Evolutionary conservation across 2,888 invertebrate species (phyloP).

Genomic region (Xylota segnis): DNA sequence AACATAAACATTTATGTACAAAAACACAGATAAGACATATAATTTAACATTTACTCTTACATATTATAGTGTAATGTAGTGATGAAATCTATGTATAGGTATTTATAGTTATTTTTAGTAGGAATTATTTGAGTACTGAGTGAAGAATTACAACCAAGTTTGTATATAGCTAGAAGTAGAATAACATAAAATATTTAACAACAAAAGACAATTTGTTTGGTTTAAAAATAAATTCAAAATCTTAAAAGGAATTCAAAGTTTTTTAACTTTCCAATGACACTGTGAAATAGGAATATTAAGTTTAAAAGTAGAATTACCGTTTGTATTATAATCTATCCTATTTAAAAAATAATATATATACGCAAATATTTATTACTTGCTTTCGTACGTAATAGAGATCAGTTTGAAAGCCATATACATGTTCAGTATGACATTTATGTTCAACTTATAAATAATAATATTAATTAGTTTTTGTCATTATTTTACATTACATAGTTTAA

Average conservation of each 20-base stretch:
- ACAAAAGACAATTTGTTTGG: constrained; percentile 13
- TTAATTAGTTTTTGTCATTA: constrained; percentile 11
- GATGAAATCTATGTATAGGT: constrained; percentile 20
- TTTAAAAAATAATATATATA: constrained; percentile 57
- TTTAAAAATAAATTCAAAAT: constrained; percentile 1
- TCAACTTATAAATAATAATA: constrained; percentile 48
- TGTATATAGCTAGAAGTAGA: constrained; percentile 16
- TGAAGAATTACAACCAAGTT: constrained; percentile 67
- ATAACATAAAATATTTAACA: constrained; percentile 29
- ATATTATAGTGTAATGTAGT: constrained; percentile 28
- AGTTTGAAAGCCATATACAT: constrained; percentile 72
- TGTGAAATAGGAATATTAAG: constrained; percentile 60
- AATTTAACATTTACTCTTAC: constrained; percentile 59
- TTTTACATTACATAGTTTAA: constrained; percentile 5
- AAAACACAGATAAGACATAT: constrained; percentile 60
- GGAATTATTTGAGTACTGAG: constrained; percentile 57
- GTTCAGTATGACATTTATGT: constrained; percentile 49
- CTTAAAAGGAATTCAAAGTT: neutral
- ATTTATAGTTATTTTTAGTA: constrained; percentile 39
- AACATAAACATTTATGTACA: constrained; percentile 71
- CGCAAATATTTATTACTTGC: constrained; percentile 66
- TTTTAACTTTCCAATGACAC: neutral
- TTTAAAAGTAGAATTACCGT: constrained; percentile 60
- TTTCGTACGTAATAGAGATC: constrained; percentile 72
- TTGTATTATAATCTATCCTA: constrained; percentile 33